Evolutionary conservation across 2,888 invertebrate genomes (phyloP), one percentile per base, ranked within the genome.

Genomic region (Drosophila tanythrix): DNA sequence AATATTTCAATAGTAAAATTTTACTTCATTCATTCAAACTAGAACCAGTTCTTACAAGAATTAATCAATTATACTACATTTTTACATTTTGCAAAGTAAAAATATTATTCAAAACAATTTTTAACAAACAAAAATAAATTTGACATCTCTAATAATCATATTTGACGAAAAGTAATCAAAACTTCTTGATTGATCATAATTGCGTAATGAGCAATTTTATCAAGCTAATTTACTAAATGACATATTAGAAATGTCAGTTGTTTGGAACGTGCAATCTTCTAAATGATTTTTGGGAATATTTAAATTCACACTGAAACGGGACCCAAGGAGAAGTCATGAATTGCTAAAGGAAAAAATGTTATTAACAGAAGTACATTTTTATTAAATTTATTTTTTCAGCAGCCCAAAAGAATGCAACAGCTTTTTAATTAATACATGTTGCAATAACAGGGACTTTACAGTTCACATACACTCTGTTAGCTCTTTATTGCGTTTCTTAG

Each of bases 351-450:
- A 40, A 3, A 27, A 31, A 4, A 15, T 46, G 15, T 25, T 25
- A 46, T 8, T 46, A 46, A 46, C 46, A 46, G 25, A 46, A 15
- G 1, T 21, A 43, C 1, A 43, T 13, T 21, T 21, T 6, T 21
- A 43, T 21, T 46, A 46, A 8, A 46, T n/a, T 8, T n/a, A 25
- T 27, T 40, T 53, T 15, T 1, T 1, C 11, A 0, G 1, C 27
- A 7, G 57, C 75, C 73, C 31, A 40, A 62, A 55, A 59, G 72
- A 15, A 56, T 77, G 78, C 62, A 46, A 40, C 33, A 56, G 0
- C 11, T 57, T 43, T 58, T 43, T 10, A 10, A 4, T 1, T 11
- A 5, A 2, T 2, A 1, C 2, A 8, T 7, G 2, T 13, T 15
- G n/a, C 27, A 25, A 29, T n/a, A 53, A 53, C 57, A 52, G 50